Percentiles rank a stretch among this genome's conserved stretches.
These are phyloP conservation scores for Plodia interpunctella DNA, from an alignment of 1,140 invertebrate genomes.

Conservation along the genomic window DNA sequence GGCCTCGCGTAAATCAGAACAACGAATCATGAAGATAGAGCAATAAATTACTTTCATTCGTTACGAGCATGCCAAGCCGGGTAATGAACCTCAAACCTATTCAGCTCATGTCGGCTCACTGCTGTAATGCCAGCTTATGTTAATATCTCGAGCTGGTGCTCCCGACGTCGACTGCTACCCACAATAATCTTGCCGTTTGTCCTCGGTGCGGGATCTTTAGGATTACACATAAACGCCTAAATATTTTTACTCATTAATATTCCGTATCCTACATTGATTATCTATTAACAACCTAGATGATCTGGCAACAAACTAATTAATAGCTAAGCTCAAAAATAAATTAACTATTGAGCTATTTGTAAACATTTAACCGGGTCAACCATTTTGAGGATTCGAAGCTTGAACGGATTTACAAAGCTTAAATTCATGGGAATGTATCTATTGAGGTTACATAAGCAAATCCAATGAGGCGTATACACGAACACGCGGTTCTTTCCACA, in stretches of 20 bases:
- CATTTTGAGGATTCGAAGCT: slow-evolving; percentile 4
- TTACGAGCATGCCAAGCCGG: slow-evolving; percentile 8
- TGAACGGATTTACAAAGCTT: neutral
- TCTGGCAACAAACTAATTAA: too few relatives aligned
- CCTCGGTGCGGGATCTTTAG: too few relatives aligned
- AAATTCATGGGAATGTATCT: slow-evolving; percentile 10
- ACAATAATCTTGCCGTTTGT: too few relatives aligned
- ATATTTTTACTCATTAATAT: slow-evolving; percentile 6
- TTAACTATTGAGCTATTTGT: neutral
- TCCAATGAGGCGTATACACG: neutral
- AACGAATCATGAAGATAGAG: neutral
- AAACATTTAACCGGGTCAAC: slow-evolving; percentile 8
- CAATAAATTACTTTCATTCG: neutral
- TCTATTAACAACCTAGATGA: too few relatives aligned
- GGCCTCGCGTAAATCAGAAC: slow-evolving; percentile 1
- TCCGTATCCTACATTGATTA: slow-evolving; percentile 14
- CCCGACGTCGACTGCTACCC: too few relatives aligned
- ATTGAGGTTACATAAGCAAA: slow-evolving; percentile 12
- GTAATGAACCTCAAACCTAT: slow-evolving; percentile 45
- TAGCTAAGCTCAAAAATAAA: neutral
- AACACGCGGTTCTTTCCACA: neutral
- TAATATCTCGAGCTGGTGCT: too few relatives aligned
- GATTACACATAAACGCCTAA: too few relatives aligned
- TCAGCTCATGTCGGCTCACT: slow-evolving; percentile 22
- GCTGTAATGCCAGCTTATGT: too few relatives aligned